Evolutionary conservation across 2,797 vertebrate genomes (phyloP).

Genomic region (Sus cebifrons): DNA sequence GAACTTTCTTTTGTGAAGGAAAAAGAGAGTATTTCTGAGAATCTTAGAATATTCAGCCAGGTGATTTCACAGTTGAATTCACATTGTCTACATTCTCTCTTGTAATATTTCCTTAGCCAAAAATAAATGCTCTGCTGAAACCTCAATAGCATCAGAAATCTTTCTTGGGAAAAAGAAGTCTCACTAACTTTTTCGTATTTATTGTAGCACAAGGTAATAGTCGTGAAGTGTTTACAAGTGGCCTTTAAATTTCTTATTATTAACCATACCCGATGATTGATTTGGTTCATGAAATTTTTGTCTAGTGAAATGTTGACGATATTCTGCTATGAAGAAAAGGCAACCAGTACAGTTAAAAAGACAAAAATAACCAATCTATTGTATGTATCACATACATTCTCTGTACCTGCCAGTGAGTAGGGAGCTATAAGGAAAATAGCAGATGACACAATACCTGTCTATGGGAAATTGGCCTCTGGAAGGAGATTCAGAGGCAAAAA

Average conservation of each 20-base stretch:
- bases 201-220: background rate
- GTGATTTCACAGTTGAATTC: constrained; percentile 43
- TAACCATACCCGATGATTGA: background rate
- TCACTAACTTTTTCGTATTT: background rate
- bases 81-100: background rate
- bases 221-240: background rate
- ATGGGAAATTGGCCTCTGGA: background rate
- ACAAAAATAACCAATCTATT: background rate
- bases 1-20: constrained; percentile 54
- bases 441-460: background rate
- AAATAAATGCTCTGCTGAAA: constrained; percentile 50
- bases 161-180: constrained; percentile 40
- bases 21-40: constrained; percentile 75
- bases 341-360: background rate
- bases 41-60: background rate
- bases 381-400: background rate
- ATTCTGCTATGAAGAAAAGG: background rate
- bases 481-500: constrained; percentile 19
- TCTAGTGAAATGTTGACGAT: background rate
- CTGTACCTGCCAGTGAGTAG: background rate
- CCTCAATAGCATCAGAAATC: constrained; percentile 6
- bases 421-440: background rate
- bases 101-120: constrained; percentile 26
- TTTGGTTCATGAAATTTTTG: constrained; percentile 11
- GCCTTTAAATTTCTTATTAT: constrained; percentile 35